A percentile compares a stretch with the other conserved stretches of the same genome.
Evolutionary conservation across 2,888 invertebrate genomes (phyloP).

Genomic region (Cephus runcator): DNA sequence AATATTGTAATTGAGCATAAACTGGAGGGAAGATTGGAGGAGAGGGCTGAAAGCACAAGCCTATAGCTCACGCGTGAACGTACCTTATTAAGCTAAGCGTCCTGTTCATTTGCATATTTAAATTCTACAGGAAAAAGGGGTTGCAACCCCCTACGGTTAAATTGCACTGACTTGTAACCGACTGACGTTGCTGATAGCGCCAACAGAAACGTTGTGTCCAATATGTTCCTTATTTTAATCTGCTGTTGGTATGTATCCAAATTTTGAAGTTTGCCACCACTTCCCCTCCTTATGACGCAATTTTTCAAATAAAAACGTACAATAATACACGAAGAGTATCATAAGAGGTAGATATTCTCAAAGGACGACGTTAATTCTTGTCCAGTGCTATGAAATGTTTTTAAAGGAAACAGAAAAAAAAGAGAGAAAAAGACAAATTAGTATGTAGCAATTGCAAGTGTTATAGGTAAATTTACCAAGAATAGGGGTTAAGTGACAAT

Average conservation of each 20-base stretch:
- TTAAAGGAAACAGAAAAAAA: too few relatives aligned
- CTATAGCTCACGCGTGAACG: slow-evolving; percentile 27
- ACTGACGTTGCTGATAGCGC: not conserved
- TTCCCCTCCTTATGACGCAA: too few relatives aligned
- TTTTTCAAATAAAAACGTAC: too few relatives aligned
- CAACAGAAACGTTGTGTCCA: not conserved
- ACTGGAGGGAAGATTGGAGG: not conserved
- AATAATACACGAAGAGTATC: not conserved
- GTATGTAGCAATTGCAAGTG: not conserved
- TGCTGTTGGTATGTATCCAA: not conserved
- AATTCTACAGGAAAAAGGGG: slow-evolving; percentile 26
- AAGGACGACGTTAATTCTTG: not conserved
- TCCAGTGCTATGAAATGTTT: too few relatives aligned
- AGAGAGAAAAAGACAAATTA: not conserved
- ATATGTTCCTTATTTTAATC: not conserved
- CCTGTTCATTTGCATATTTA: slow-evolving; percentile 44
- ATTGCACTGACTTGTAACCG: not conserved
- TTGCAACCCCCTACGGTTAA: not conserved
- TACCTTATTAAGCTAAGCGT: slow-evolving; percentile 44
- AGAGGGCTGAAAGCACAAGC: not conserved
- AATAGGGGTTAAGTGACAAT: not conserved
- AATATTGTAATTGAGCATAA: slow-evolving; percentile 38
- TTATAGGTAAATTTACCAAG: not conserved
- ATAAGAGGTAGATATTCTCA: not conserved
- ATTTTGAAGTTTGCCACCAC: too few relatives aligned